Base-by-base conservation (phyloP, 2,797 vertebrate genomes). In the Schizothorax lantsangensis region DNA sequence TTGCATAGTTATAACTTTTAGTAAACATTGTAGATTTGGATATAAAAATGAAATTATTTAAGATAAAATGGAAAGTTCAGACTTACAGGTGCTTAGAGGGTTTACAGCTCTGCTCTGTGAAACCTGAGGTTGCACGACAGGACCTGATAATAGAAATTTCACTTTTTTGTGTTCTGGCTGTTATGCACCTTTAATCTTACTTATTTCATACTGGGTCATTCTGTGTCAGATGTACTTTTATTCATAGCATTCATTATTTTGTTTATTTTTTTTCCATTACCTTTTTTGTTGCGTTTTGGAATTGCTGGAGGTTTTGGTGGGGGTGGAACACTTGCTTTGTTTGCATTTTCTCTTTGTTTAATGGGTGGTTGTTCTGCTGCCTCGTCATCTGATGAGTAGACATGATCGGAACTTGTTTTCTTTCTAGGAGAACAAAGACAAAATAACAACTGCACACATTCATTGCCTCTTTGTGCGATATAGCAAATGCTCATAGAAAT, bases 231-330 rank as follows among this genome's bases (percentile, higher is more conserved):
- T 64, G 12, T 64, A 14, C 14, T 64, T n/a, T 26, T 62, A 64
- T 64, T 64, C 62, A 64, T 64, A 33, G 14, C 62, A 66, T 66
- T 66, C 0, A 14, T 64, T 64, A 30, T 12, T 30, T 30, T 30
- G 30, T 30, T 30, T 30, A 30, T 30, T 71, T 23, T 11, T 43
- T 73, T n/a, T 72, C 0, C 11, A 7, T 73, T 73, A 73, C 71
- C 71, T 47, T 73, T 73, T 26, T 45, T 21, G 5, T 43, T 45
- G 36, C 40, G 10, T 47, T 73, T 73, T 43, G 40, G 71, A 43
- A 73, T n/a, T 45, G 40, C 23, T 73, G 40, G 40, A 73, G 71
- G 71, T 26, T 73, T 73, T 2, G 71, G 71, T 73, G 71, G 23
- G 5, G 23, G 71, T 45, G 71, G 21, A 73, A 73, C 40, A 45